Evolutionary conservation across 2,113 vertebrate genomes (phyloP), one percentile per base, ranked within the genome.

Genomic region (Polypterus bichir): DNA sequence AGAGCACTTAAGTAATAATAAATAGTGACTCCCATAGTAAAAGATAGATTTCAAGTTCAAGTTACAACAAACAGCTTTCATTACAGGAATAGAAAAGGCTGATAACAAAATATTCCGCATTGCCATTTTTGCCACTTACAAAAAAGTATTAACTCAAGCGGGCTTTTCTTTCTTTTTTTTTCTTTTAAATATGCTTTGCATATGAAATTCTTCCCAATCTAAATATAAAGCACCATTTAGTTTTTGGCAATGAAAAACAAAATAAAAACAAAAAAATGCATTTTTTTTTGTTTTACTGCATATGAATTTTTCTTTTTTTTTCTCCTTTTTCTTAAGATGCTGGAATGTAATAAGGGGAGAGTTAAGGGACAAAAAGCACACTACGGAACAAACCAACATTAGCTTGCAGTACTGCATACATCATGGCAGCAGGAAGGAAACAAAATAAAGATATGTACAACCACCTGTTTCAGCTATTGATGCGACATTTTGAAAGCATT

Each of bases 61-160:
- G 92, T 97, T 97, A 98, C 92, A 93, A 97, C 94, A 97, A 94
- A 98, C 94, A 97, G 91, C 92, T 94, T 91, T 97, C 91, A 92
- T 92, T 92, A 97, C 91, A 97, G 92, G 92, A 97, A 97, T 97
- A 97, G 93, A 98, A 97, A 98, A 98, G 91, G 93, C 93, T 91
- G 89, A 97, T 98, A 98, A 97, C 93, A 98, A 98, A 98, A 97
- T 98, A 97, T 94, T 97, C 90, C 91, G 88, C 94, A 97, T 97
- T 97, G 93, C 94, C 95, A 97, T 96, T 96, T 97, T 97, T 97
- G 93, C 94, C 95, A 97, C 95, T 96, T 97, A 97, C 93, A 97
- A 98, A 98, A 97, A 96, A 92, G 89, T 94, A 88, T 92, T 84
- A 86, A 94, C 92, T 94, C 86, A 92, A 96, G 91, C 88, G 89